Conservation (phyloP, 2,888 invertebrate species). For the Drosophila colorata region DNA sequence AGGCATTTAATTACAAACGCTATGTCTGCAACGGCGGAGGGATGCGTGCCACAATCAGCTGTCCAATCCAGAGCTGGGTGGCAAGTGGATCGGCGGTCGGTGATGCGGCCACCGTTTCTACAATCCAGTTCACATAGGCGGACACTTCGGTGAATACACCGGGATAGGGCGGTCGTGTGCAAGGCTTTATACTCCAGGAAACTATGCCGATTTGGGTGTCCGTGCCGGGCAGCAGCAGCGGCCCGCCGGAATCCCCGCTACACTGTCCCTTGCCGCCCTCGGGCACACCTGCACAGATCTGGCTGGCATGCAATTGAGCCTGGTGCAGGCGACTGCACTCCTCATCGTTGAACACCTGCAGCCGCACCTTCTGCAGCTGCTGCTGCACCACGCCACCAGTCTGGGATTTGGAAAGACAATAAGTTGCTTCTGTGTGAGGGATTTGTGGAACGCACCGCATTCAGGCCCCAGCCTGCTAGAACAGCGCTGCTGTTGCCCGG, state of each 20-base stretch:
- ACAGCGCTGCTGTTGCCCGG: constrained; percentile 62
- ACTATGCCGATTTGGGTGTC: constrained; percentile 85
- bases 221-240: constrained; percentile 79
- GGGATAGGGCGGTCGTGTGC: constrained; percentile 84
- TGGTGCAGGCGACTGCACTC: constrained; percentile 83
- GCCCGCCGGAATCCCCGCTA: constrained; percentile 85
- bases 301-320: constrained; percentile 75
- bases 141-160: constrained; percentile 85
- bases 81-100: constrained; percentile 3
- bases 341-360: constrained; percentile 83
- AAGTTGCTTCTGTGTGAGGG: background rate
- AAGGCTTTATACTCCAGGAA: constrained; percentile 86
- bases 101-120: constrained; percentile 60
- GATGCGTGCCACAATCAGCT: constrained; percentile 64
- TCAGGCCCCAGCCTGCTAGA: constrained; percentile 84
- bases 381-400: constrained; percentile 81
- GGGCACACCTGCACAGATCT: constrained; percentile 85
- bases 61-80: constrained; percentile 58
- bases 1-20: constrained; percentile 40
- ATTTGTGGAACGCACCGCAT: constrained; percentile 63
- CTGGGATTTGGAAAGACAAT: constrained; percentile 54
- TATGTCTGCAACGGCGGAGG: constrained; percentile 58
- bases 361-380: constrained; percentile 83
- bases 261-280: constrained; percentile 86
- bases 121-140: constrained; percentile 83